Percentiles rank a stretch among this genome's conserved stretches.
Conservation (phyloP, 2,888 invertebrate species). For the Chouioia cunea region DNA sequence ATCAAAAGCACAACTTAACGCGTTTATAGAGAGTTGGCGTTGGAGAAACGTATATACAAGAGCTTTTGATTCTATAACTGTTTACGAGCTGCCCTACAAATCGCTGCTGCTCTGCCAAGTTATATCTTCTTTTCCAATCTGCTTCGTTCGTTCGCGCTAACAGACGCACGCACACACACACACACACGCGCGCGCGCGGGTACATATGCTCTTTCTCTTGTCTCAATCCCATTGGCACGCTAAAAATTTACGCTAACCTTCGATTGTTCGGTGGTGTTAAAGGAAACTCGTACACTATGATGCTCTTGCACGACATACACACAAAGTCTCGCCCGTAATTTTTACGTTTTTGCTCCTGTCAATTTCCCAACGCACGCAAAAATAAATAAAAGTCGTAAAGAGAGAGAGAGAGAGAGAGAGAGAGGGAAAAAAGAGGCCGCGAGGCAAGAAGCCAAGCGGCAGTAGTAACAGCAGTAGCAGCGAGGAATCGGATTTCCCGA, state of each 20-base stretch:
- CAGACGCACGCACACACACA: conserved; percentile 3
- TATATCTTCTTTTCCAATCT: conserved; percentile 44
- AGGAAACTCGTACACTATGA: conserved; percentile 8
- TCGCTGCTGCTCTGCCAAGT: conserved; percentile 39
- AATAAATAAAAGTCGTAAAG: conserved; percentile 31
- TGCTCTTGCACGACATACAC: not conserved
- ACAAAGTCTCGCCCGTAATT: conserved; percentile 9
- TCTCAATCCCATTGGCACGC: conserved; percentile 2
- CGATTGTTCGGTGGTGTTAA: conserved; percentile 28
- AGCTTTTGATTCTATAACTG: conserved; percentile 41
- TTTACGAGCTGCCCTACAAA: conserved; percentile 37
- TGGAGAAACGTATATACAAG: conserved; percentile 17
- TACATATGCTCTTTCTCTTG: too few relatives aligned
- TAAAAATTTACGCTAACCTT: conserved; percentile 33
- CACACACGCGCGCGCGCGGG: too few relatives aligned
- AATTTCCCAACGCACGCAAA: not conserved
- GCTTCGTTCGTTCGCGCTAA: conserved; percentile 21
- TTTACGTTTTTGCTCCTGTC: conserved; percentile 13
- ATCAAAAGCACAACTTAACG: too few relatives aligned
- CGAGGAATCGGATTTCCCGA: conserved; percentile 25
- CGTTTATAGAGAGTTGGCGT: not conserved
- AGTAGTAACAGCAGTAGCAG: not conserved
- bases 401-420: too few relatives aligned
- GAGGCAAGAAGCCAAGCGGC: conserved; percentile 1
- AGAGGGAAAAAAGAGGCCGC: too few relatives aligned